These are phyloP conservation scores for Pteria penguin DNA, from an alignment of 2,888 invertebrate species.

Conservation along the genomic window DNA sequence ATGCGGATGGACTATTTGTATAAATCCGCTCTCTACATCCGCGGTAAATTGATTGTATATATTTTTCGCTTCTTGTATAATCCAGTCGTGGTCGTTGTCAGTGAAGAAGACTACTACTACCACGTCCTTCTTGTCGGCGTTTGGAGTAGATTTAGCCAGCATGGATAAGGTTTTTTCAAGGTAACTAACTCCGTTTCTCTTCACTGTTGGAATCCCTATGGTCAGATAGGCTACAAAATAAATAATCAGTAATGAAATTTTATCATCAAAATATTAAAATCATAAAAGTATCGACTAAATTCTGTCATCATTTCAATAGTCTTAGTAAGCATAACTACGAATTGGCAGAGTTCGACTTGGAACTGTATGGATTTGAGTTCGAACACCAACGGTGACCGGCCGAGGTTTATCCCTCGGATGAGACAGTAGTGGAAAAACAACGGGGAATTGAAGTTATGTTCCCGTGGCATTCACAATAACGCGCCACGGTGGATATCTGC, in stretches of 20 bases:
- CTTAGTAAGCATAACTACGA: no score
- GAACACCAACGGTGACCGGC: no score
- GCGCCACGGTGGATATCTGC: no score
- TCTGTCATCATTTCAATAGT: no score
- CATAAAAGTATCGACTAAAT: no score
- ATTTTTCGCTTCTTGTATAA: constrained; percentile 44
- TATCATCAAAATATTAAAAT: no score
- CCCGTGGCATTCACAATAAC: no score
- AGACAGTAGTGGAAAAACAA: no score
- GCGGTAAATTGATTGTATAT: constrained; percentile 52
- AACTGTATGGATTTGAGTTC: no score
- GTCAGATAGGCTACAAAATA: constrained; percentile 76
- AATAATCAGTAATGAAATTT: background rate
- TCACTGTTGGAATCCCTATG: constrained; percentile 80
- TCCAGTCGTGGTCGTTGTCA: constrained; percentile 72
- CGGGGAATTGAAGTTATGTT: no score
- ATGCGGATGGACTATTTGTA: constrained; percentile 76
- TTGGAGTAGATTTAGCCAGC: constrained; percentile 72
- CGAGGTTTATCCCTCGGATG: no score
- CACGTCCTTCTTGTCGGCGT: constrained; percentile 68
- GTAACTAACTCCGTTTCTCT: constrained; percentile 77
- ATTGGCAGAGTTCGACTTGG: no score
- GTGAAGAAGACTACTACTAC: constrained; percentile 79
- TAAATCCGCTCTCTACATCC: constrained; percentile 75
- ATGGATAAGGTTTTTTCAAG: constrained; percentile 78